phyloP scores from a whole-genome alignment of 2,797 vertebrate genomes.

The Sebastes dallii region DNA sequence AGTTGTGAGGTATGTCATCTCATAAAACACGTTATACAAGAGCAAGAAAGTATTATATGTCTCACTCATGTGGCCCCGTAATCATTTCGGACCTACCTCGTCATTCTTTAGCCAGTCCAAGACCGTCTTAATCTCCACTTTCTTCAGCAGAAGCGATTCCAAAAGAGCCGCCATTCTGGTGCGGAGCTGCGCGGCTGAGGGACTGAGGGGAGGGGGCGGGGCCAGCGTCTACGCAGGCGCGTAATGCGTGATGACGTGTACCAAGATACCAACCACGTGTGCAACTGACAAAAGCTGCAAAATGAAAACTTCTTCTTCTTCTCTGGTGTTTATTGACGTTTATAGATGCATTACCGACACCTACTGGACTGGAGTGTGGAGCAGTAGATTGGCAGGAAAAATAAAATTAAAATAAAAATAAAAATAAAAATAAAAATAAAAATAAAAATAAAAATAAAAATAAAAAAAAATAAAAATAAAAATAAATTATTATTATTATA shows the following conservation, averaged over 20 bases:
- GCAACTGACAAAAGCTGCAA: background rate
- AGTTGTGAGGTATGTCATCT: constrained; percentile 59
- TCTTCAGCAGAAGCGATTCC: constrained; percentile 87
- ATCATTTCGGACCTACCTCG: constrained; percentile 59
- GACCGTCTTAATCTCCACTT: constrained; percentile 81
- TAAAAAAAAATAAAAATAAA: too few species aligned
- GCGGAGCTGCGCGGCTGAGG: constrained; percentile 44
- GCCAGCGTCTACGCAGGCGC: constrained; percentile 26
- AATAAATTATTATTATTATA: too few species aligned
- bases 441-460: too few species aligned
- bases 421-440: too few species aligned
- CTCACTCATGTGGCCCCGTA: rapidly evolving
- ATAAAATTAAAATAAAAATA: too few species aligned
- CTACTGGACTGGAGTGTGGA: too few species aligned
- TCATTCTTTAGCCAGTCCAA: constrained; percentile 83
- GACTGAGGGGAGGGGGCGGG: constrained; percentile 44
- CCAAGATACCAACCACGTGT: background rate
- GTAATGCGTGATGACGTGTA: background rate
- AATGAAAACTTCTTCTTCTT: too few species aligned
- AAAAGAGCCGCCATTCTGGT: constrained; percentile 94
- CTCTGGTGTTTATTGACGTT: too few species aligned
- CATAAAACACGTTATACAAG: background rate
- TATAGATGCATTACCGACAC: rapidly evolving
- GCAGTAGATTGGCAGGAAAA: too few species aligned
- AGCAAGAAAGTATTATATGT: rapidly evolving